Evolutionary conservation across 2,113 vertebrate genomes (phyloP).

Genomic region (Ondatra zibethicus): DNA sequence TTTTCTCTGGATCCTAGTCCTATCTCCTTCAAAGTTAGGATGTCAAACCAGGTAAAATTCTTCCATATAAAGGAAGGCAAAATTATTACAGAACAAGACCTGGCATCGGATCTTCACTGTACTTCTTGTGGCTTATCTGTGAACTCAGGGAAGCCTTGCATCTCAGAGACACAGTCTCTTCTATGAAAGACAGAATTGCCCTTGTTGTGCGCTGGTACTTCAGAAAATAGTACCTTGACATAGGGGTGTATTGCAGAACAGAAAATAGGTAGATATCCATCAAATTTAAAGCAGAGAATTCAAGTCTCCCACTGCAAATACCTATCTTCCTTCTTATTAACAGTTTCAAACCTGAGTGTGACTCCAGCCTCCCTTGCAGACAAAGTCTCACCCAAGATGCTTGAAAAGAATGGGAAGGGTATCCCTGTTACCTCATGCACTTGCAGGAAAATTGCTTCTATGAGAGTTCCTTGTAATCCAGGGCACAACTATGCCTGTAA

Average conservation of each 20-base stretch:
- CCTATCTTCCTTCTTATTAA: neutral
- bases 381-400: neutral
- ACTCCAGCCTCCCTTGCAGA: conserved; percentile 6
- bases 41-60: neutral
- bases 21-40: neutral
- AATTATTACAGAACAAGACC: neutral
- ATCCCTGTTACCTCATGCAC: neutral
- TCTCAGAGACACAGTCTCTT: neutral
- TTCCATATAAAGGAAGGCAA: neutral
- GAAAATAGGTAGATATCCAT: neutral
- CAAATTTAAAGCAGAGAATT: neutral
- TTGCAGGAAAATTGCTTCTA: neutral
- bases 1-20: neutral
- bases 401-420: neutral
- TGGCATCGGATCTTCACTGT: neutral
- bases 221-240: neutral
- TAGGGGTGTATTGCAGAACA: neutral
- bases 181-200: neutral
- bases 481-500: neutral
- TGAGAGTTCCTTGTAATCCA: neutral
- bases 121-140: neutral
- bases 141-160: neutral
- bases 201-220: neutral
- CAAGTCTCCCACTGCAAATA: neutral
- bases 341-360: neutral